phyloP scores from a whole-genome alignment of 37 sponge, comb jelly and placozoan species.

The Axinella damicornis region DNA sequence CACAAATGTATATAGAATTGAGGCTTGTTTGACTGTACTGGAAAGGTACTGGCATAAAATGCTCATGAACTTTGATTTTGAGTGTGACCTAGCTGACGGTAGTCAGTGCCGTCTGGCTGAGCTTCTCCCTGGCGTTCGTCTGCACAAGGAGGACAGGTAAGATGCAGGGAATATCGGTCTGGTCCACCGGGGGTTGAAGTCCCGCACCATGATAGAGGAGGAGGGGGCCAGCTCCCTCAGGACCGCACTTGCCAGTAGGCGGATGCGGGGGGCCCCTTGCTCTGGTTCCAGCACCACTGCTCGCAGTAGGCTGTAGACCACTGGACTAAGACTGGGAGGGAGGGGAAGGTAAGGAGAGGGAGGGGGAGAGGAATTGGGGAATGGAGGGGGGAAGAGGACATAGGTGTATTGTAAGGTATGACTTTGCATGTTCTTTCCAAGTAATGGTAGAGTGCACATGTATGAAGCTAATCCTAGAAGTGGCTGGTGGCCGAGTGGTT shows the following conservation, averaged over 20 bases:
- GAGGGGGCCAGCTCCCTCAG: slow-evolving; percentile 73
- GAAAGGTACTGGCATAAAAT: too few species aligned
- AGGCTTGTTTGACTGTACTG: too few species aligned
- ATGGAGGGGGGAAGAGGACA: too few species aligned
- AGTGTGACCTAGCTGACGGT: slow-evolving; percentile 41
- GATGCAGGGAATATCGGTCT: slow-evolving; percentile 54
- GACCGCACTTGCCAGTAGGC: slow-evolving; percentile 62
- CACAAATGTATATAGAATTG: too few species aligned
- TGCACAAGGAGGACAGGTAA: slow-evolving; percentile 72
- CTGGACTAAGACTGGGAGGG: slow-evolving; percentile 19
- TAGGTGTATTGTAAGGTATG: too few species aligned
- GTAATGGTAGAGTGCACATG: too few species aligned
- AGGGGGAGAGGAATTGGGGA: too few species aligned
- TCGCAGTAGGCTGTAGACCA: slow-evolving; percentile 34
- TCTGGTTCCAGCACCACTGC: slow-evolving; percentile 77
- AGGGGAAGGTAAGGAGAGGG: neutral
- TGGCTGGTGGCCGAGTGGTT: too few species aligned
- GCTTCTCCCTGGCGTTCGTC: slow-evolving; percentile 29
- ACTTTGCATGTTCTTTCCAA: too few species aligned
- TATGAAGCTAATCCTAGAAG: too few species aligned
- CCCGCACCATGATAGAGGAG: slow-evolving; percentile 29
- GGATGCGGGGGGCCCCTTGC: slow-evolving; percentile 55
- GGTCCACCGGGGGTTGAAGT: slow-evolving; percentile 78
- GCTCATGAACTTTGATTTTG: too few species aligned
- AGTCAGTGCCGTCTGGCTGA: slow-evolving; percentile 31